Evolutionary conservation across 2,888 invertebrate species (phyloP).

Genomic region (Hipparchia semele): DNA sequence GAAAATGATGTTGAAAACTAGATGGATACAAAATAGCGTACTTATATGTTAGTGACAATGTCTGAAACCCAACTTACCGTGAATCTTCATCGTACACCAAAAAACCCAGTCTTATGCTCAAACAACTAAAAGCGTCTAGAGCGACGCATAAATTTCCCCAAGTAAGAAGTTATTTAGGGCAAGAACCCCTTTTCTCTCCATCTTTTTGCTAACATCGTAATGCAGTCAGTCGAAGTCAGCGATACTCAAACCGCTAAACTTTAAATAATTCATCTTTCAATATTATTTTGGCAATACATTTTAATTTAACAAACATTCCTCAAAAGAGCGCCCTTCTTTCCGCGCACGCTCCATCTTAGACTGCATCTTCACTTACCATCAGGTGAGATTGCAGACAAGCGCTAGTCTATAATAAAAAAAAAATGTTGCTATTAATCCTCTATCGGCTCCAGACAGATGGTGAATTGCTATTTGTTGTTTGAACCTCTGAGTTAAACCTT

Average conservation of each 20-base stretch:
- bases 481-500: no score
- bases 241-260: slow-evolving; percentile 19
- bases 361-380: no score
- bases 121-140: slow-evolving; percentile 43
- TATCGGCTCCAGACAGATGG: no score
- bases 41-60: not conserved
- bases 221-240: slow-evolving; percentile 16
- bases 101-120: slow-evolving; percentile 33
- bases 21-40: slow-evolving; percentile 10
- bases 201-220: slow-evolving; percentile 37
- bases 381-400: no score
- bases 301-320: no score
- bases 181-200: slow-evolving; percentile 36
- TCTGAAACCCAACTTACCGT: slow-evolving; percentile 7
- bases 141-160: slow-evolving; percentile 42
- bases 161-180: slow-evolving; percentile 44
- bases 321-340: no score
- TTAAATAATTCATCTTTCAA: not conserved
- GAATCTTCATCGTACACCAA: slow-evolving; percentile 23
- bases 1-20: slow-evolving; percentile 2
- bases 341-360: no score
- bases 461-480: no score
- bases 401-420: no score
- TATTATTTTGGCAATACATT: no score
- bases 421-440: no score